These are phyloP conservation scores for Anticlea derivata DNA, from an alignment of 2,888 invertebrate species.

Conservation along the genomic window DNA sequence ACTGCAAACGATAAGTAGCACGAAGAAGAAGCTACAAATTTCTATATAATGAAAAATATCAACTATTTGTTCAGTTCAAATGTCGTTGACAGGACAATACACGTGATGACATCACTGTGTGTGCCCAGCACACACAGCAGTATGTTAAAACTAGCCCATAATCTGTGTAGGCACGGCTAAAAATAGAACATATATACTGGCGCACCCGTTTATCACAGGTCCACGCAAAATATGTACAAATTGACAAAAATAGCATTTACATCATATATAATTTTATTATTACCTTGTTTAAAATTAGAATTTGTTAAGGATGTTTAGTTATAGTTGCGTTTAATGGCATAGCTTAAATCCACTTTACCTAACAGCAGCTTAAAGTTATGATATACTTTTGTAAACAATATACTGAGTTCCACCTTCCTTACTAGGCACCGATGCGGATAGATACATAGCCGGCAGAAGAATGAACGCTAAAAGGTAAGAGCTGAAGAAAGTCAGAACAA, in stretches of 20 bases:
- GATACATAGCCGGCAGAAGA: too few relatives aligned
- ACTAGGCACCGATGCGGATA: too few relatives aligned
- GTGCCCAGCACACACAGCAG: background rate
- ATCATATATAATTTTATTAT: background rate
- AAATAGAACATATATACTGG: slow-evolving; percentile 18
- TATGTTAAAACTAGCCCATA: slow-evolving; percentile 1
- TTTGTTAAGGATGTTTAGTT: background rate
- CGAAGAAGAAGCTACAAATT: too few relatives aligned
- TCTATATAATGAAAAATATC: too few relatives aligned
- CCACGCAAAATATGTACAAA: slow-evolving; percentile 18
- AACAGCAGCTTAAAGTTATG: background rate
- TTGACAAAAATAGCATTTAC: slow-evolving; percentile 13
- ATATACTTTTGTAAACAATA: too few relatives aligned
- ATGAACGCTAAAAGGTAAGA: too few relatives aligned
- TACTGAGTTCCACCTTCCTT: too few relatives aligned
- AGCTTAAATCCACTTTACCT: too few relatives aligned
- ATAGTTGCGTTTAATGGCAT: background rate
- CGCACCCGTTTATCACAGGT: slow-evolving; percentile 5
- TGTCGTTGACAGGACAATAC: background rate
- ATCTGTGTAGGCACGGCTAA: slow-evolving; percentile 5
- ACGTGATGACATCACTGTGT: slow-evolving; percentile 15
- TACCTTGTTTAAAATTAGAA: slow-evolving; percentile 5
- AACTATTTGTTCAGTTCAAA: background rate
- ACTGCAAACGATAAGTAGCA: too few relatives aligned
- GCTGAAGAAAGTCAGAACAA: too few relatives aligned